These are phyloP conservation scores for Petrolisthes manimaculis DNA, from an alignment of 2,888 invertebrate species.

Conservation along the genomic window DNA sequence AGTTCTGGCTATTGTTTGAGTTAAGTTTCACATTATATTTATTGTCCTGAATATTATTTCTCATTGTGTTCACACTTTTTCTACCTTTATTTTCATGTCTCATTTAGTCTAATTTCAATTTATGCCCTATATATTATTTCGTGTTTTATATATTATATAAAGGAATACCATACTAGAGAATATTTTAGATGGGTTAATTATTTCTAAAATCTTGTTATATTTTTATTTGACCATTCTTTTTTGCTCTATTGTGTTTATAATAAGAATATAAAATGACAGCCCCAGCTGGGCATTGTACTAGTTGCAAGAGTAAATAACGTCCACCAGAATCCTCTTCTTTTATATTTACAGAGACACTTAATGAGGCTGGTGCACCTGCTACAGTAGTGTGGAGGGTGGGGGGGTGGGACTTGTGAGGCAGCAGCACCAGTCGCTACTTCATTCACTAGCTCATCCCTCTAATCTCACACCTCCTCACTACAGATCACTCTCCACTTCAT, in stretches of 20 bases:
- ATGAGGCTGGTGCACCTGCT: not conserved
- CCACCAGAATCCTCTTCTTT: slow-evolving; percentile 21
- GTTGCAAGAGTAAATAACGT: slow-evolving; percentile 60
- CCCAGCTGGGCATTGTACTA: slow-evolving; percentile 55
- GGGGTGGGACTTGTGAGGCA: not conserved
- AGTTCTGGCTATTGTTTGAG: too few relatives aligned
- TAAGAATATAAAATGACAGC: slow-evolving; percentile 62
- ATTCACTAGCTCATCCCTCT: not conserved
- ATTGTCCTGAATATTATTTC: too few relatives aligned
- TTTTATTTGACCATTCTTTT: slow-evolving; percentile 46
- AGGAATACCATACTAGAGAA: too few relatives aligned
- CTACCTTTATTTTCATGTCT: too few relatives aligned
- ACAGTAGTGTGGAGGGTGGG: not conserved
- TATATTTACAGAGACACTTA: slow-evolving; percentile 45
- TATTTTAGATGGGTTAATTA: too few relatives aligned
- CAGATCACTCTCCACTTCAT: slow-evolving; percentile 26
- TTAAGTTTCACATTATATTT: too few relatives aligned
- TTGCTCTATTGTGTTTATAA: slow-evolving; percentile 57
- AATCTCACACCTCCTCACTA: not conserved
- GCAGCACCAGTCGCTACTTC: not conserved
- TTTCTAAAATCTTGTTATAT: slow-evolving; percentile 17
- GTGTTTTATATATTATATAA: too few relatives aligned
- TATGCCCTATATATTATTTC: too few relatives aligned
- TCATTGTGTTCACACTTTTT: too few relatives aligned
- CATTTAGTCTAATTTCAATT: too few relatives aligned